A percentile compares a stretch with the other conserved stretches of the same genome.
Evolutionary conservation across 2,113 vertebrate genomes (phyloP).

Genomic region (Macroglossus sobrinus): DNA sequence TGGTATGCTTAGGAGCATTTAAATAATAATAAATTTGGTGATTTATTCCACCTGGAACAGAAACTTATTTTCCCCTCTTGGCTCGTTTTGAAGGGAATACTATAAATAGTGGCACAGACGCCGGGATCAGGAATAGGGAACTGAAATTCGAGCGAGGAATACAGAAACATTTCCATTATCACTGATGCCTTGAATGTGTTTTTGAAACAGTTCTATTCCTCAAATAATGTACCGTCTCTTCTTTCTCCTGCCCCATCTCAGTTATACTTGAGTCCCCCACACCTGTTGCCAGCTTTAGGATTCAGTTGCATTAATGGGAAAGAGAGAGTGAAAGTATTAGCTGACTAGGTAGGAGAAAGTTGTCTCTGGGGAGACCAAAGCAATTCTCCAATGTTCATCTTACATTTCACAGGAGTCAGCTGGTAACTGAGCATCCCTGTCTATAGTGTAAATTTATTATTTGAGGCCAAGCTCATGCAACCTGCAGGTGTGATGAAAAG

Average conservation of each 20-base stretch:
- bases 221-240: constrained; percentile 56
- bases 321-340: constrained; percentile 30
- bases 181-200: constrained; percentile 69
- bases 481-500: not conserved
- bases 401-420: constrained; percentile 4
- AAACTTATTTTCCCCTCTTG: constrained; percentile 49
- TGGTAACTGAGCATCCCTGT: constrained; percentile 15
- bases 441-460: constrained; percentile 55
- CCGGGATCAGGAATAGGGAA: constrained; percentile 73
- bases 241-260: constrained; percentile 55
- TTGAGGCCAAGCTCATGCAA: constrained; percentile 45
- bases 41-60: constrained; percentile 76
- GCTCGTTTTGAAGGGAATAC: constrained; percentile 74
- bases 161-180: constrained; percentile 75
- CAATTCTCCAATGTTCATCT: constrained; percentile 43
- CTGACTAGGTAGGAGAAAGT: constrained; percentile 44
- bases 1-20: constrained; percentile 67
- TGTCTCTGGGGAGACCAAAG: constrained; percentile 40
- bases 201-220: constrained; percentile 72
- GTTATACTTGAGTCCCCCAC: constrained; percentile 20
- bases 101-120: constrained; percentile 76
- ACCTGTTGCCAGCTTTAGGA: constrained; percentile 59
- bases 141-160: constrained; percentile 72
- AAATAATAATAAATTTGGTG: constrained; percentile 69
- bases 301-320: constrained; percentile 69